Base-by-base conservation (phyloP, 2,113 vertebrate species). In the Xenotilapia leptura region DNA sequence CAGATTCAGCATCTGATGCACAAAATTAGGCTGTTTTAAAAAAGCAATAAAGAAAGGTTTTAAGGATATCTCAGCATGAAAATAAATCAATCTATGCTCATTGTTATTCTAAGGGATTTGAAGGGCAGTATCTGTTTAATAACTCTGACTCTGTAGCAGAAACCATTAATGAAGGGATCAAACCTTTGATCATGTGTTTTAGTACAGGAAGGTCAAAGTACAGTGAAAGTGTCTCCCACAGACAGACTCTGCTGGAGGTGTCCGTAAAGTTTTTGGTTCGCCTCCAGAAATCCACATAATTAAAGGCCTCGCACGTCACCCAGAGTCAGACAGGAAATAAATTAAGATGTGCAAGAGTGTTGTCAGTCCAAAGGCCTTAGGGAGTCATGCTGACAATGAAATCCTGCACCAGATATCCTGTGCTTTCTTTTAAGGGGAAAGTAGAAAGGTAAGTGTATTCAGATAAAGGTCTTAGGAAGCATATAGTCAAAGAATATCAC, bases 281-380 rank as follows among this genome's bases (percentile, higher is more conserved):
- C 77, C 85, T 84, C 38, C 83, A 89, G 87, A 70, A 82, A 83
- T 58, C 23, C 36, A 81, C 60, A 56, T 89, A 89, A 90, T 91
- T 89, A 89, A 92, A 95, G 75, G 53, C 5, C 21, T 15, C 2
- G 55, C 56, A 60, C 40, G 33, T 86, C 62, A 85, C 79, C 60
- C 28, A 17, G 17, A 93, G 80, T 62, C 82, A 83, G 89, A 86
- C 49, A 42, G 87, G 51, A 86, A 86, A 87, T 89, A 70, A 86
- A 89, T 56, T 42, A 75, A 89, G 86, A 86, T 14, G 70, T 86
- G 68, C 14, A 4, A 65, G n/a, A 83, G 60, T 17, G 51, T 60
- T 92, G 90, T 86, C 89, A 90, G 80, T 84, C 86, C 38, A 13
- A 86, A 60, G 82, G 88, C 92, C 86, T 86, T n/a, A 7, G 82